Conservation (phyloP, 2,888 invertebrate species). For the Acanthosepion esculentum region DNA sequence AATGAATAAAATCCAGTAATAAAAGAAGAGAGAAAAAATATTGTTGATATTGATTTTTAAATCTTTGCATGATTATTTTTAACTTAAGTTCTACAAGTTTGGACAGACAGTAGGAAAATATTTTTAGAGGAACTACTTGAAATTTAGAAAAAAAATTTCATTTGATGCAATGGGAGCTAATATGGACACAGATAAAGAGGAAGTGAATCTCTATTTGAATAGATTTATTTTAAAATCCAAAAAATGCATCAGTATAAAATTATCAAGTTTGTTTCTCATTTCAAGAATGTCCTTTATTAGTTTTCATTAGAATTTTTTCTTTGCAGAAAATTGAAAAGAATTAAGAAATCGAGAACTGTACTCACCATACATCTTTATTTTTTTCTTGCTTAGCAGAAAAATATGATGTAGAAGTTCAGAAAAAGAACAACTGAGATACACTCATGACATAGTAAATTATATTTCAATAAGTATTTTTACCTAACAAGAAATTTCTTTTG, state of each 20-base stretch:
- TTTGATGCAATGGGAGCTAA: not conserved
- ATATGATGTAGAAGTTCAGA: not conserved
- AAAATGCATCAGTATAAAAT: constrained; percentile 4
- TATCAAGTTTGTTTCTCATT: not conserved
- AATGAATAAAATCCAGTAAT: no score
- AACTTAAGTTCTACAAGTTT: not conserved
- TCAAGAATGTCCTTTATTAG: not conserved
- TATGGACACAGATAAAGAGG: not conserved
- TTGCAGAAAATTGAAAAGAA: not conserved
- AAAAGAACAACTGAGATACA: not conserved
- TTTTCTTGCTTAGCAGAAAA: not conserved
- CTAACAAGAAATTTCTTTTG: not conserved
- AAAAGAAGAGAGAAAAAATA: not conserved
- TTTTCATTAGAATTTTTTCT: not conserved
- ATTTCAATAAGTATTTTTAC: not conserved
- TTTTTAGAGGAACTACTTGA: not conserved
- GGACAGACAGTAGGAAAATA: not conserved
- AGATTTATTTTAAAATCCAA: not conserved
- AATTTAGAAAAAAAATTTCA: not conserved
- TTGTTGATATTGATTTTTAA: not conserved
- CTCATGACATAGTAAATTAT: not conserved
- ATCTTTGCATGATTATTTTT: not conserved
- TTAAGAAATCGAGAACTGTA: not conserved
- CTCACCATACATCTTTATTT: not conserved
- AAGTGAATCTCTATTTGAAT: not conserved